phyloP scores from a whole-genome alignment of 2,113 vertebrate species.

The Siniperca knerii region DNA sequence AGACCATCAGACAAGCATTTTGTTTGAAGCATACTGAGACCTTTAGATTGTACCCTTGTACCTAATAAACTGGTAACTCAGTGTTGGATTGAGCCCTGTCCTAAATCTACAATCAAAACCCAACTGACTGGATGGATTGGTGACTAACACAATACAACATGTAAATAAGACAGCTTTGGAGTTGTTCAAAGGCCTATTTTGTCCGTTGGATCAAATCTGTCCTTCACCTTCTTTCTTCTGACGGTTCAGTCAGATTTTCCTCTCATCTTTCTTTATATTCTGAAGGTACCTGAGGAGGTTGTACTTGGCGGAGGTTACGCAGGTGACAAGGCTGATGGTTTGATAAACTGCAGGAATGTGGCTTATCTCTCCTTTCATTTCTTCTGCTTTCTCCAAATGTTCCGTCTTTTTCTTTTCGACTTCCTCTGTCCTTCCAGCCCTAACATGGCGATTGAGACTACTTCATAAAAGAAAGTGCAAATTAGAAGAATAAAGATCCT shows the following conservation, averaged over 20 bases:
- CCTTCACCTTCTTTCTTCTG: background rate
- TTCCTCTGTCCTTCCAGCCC: background rate
- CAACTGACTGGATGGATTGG: background rate
- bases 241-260: background rate
- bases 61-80: too few relatives aligned
- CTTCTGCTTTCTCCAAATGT: background rate
- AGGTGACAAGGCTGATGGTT: constrained; percentile 13
- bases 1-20: background rate
- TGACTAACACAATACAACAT: background rate
- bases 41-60: background rate
- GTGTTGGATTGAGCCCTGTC: background rate
- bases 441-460: background rate
- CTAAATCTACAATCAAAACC: background rate
- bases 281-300: constrained; percentile 25
- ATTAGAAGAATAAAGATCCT: constrained; percentile 32
- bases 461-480: constrained; percentile 30
- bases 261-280: background rate
- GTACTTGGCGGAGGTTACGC: background rate
- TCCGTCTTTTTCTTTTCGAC: background rate
- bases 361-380: background rate
- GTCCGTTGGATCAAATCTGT: background rate
- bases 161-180: constrained; percentile 6
- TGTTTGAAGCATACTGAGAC: background rate
- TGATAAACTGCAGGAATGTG: background rate
- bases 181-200: background rate